Evolutionary conservation across 64 coral and sea anemone genomes (phyloP), one percentile per base, ranked within the genome.

Genomic region (Pocillopora damicornis): DNA sequence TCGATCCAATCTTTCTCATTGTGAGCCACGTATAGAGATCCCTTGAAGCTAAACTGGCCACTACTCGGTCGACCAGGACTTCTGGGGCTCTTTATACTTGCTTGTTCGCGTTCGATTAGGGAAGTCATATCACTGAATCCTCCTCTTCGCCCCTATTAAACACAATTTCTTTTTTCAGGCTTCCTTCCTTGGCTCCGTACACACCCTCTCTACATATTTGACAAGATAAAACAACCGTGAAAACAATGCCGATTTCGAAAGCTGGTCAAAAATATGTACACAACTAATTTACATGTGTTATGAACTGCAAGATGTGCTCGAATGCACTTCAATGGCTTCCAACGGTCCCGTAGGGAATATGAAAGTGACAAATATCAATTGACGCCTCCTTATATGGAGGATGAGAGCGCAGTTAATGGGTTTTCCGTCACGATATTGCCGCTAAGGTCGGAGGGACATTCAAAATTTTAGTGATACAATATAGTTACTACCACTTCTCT

Each of bases 1-100:
- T 98, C 93, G 20, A 98, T 78, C 96, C 96, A 98, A 62, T 95
- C 90, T 92, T 94, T 94, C 83, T 95, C 90, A 35, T 92, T 83
- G 12, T 87, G 73, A 59, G 91, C 91, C 38, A 95, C 89, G 37
- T 96, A 90, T 30, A 85, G 63, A 15, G 94, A 96, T 83, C 94
- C 92, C 83, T 74, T 89, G 15, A 96, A 87, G 60, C 88, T 92
- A 16, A 88, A 83, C 17, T 67, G 22, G 5, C 62, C 81, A 71
- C 17, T 88, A 37, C 69, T 81, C 23, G 65, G 25, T 67, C 58
- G 1, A 7, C 26, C 58, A 35, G 86, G 91, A 37, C 77, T 88
- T 30, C 17, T 59, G 1, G 89, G 58, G 11, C 22, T 57, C 4
- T 18, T 85, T 7, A 85, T 9, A 45, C 64, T 85, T 23, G 36